phyloP scores from a whole-genome alignment of 2,797 vertebrate genomes.

The Pogoniulus pusillus region DNA sequence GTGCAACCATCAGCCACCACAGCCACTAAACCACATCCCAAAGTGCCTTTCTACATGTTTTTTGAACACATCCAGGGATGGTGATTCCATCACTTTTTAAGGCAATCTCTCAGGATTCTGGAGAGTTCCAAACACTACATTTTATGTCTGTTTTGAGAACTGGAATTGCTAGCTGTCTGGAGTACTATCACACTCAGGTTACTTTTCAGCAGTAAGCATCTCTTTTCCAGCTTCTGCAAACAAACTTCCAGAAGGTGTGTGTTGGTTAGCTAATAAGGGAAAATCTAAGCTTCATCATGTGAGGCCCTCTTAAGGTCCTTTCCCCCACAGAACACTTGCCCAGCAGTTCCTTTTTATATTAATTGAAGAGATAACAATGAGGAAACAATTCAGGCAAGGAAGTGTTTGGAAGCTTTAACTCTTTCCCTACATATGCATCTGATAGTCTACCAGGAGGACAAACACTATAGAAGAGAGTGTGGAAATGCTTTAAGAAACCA shows the following conservation, averaged over 20 bases:
- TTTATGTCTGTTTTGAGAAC: neutral
- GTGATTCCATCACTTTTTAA: no score
- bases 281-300: neutral
- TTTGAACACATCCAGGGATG: no score
- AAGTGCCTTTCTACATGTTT: no score
- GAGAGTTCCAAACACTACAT: neutral
- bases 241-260: no score
- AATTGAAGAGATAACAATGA: neutral
- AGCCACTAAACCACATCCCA: no score
- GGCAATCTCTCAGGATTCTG: neutral
- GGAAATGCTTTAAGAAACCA: neutral
- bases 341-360: neutral
- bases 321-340: neutral
- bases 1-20: no score
- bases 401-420: neutral
- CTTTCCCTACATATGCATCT: neutral
- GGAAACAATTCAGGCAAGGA: neutral
- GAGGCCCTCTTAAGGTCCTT: neutral
- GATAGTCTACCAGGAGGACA: neutral
- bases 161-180: neutral
- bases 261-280: no score
- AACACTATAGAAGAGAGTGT: rapidly evolving
- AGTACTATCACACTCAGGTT: no score
- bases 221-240: no score
- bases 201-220: no score